phyloP scores from a whole-genome alignment of 2,888 invertebrate genomes.

The Myopa testacea region DNA sequence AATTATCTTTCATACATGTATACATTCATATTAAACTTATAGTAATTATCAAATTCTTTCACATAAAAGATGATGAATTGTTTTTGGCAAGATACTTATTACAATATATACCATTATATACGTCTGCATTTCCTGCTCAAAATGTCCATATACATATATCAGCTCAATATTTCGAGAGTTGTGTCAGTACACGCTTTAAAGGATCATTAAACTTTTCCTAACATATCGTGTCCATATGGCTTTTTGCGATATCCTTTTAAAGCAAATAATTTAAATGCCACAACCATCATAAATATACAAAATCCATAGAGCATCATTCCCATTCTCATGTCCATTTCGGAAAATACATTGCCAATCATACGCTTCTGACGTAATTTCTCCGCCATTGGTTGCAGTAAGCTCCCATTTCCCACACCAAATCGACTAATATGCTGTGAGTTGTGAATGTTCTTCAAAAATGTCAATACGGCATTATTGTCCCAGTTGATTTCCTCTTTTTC shows the following conservation, averaged over 20 bases:
- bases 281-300: constrained; percentile 79
- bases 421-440: constrained; percentile 61
- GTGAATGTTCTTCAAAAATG: constrained; percentile 64
- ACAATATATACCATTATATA: no score
- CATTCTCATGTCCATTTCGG: constrained; percentile 77
- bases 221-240: constrained; percentile 76
- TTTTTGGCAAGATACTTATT: no score
- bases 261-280: constrained; percentile 82
- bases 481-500: constrained; percentile 55
- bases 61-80: no score
- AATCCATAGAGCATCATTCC: constrained; percentile 81
- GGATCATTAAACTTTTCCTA: constrained; percentile 76
- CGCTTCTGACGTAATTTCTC: constrained; percentile 62
- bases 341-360: constrained; percentile 62
- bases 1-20: no score
- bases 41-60: no score
- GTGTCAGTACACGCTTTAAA: no score
- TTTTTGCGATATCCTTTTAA: constrained; percentile 77
- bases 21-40: no score
- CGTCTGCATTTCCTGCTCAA: no score
- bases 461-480: constrained; percentile 62
- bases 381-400: constrained; percentile 53
- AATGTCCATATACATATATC: no score
- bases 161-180: no score
- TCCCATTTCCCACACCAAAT: constrained; percentile 59